These are phyloP conservation scores for Casuarius casuarius DNA, from an alignment of 2,113 vertebrate genomes.

Conservation along the genomic window DNA sequence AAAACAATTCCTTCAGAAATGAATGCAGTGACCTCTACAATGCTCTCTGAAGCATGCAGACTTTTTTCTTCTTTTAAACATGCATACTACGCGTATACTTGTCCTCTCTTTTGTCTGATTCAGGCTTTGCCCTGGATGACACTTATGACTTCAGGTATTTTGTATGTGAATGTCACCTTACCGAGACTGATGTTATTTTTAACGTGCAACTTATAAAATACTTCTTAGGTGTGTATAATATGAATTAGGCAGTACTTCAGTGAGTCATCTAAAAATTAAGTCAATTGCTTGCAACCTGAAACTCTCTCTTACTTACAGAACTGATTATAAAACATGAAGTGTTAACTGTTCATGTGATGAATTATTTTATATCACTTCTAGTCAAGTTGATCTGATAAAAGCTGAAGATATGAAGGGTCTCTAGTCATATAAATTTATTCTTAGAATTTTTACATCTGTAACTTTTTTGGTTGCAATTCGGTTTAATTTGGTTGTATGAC, in stretches of 20 bases:
- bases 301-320: neutral
- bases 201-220: neutral
- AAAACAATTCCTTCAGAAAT: neutral
- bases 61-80: neutral
- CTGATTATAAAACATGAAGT: neutral
- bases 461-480: neutral
- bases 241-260: neutral
- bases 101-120: neutral
- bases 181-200: neutral
- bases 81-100: neutral
- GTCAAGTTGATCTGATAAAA: neutral
- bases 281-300: neutral
- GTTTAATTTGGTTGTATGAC: neutral
- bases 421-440: neutral
- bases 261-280: neutral
- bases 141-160: neutral
- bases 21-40: fast-evolving
- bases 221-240: neutral
- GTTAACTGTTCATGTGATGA: neutral
- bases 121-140: neutral
- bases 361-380: neutral
- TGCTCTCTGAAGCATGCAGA: neutral
- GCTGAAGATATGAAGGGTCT: neutral
- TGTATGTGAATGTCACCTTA: neutral
- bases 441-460: neutral